Conservation (phyloP, 2,113 vertebrate genomes). For the Siniperca knerii region DNA sequence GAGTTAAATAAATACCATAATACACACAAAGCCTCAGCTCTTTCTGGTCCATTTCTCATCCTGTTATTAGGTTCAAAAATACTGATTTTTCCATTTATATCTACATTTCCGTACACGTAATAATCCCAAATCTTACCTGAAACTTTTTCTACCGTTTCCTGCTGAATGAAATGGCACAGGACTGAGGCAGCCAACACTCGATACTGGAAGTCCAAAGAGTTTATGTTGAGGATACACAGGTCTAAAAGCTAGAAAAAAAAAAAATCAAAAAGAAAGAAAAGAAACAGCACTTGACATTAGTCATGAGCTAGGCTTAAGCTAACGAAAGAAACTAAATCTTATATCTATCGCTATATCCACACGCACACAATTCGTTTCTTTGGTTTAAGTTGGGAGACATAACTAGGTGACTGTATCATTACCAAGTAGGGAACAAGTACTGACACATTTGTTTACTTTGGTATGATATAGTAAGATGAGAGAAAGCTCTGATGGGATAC, state of each 20-base stretch:
- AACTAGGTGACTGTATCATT: neutral
- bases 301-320: neutral
- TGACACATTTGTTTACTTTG: neutral
- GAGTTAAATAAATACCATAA: neutral
- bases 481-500: neutral
- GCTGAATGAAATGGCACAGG: slow-evolving; percentile 87
- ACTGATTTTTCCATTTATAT: neutral
- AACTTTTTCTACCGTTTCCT: slow-evolving; percentile 86
- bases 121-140: slow-evolving; percentile 81
- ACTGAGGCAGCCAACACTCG: slow-evolving; percentile 90
- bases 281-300: neutral
- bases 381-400: neutral
- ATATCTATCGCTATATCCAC: too few species aligned
- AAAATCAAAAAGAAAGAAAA: slow-evolving; percentile 1
- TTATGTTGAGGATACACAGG: slow-evolving; percentile 89
- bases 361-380: too few species aligned
- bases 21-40: neutral
- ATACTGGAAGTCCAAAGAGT: slow-evolving; percentile 90
- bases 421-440: neutral
- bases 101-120: neutral
- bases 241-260: slow-evolving; percentile 88
- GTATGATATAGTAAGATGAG: neutral
- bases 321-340: too few species aligned
- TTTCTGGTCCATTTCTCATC: neutral
- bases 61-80: neutral